Evolutionary conservation across 2,888 invertebrate species (phyloP).

Genomic region (Eurois occulta): DNA sequence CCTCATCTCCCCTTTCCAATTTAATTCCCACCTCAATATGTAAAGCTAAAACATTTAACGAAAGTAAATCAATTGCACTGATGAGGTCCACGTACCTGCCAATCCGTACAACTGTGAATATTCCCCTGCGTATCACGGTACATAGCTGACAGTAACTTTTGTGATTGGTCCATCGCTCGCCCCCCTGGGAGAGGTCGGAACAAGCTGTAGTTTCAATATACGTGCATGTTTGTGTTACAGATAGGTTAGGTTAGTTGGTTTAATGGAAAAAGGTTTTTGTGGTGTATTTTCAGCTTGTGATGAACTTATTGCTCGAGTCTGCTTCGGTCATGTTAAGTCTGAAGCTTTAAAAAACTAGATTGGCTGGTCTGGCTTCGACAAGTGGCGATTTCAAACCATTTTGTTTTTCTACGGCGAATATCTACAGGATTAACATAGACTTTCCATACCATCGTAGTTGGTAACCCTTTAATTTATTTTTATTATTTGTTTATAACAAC

Average conservation of each 20-base stretch:
- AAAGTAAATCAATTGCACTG: conserved; percentile 37
- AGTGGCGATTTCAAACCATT: neutral
- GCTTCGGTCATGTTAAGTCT: neutral
- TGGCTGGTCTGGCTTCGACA: too few species aligned
- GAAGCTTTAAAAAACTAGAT: neutral
- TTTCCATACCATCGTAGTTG: too few species aligned
- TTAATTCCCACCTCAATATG: neutral
- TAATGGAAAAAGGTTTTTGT: conserved; percentile 12
- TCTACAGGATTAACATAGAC: too few species aligned
- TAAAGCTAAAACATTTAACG: conserved; percentile 9
- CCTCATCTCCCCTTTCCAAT: neutral
- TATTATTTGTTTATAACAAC: too few species aligned
- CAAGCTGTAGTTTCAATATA: conserved; percentile 42
- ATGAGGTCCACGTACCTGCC: conserved; percentile 31
- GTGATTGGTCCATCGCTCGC: conserved; percentile 31
- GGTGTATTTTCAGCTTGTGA: neutral
- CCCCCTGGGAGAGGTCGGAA: conserved; percentile 34
- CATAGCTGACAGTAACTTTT: conserved; percentile 47
- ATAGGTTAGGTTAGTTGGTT: neutral
- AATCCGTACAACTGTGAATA: conserved; percentile 31
- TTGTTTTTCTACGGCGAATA: neutral
- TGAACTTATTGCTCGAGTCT: neutral
- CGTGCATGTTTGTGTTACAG: conserved; percentile 14
- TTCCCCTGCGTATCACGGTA: conserved; percentile 24
- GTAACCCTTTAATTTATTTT: too few species aligned